A percentile compares a stretch with the other conserved stretches of the same genome.
Conservation (phyloP, 2,797 vertebrate species). For the Sebastes ruberrimus region DNA sequence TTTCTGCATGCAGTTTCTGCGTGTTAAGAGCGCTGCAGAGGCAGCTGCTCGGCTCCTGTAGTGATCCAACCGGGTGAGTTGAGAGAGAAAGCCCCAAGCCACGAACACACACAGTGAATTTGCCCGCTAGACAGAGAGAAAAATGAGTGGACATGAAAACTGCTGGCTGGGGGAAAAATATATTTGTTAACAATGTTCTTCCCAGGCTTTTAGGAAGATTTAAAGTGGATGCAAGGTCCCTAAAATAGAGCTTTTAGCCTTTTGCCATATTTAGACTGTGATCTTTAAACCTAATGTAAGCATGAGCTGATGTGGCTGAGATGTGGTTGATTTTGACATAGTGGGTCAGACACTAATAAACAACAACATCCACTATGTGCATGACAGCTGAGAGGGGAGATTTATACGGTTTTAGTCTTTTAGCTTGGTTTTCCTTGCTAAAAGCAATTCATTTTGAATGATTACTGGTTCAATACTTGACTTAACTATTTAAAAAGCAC, state of each 20-base stretch:
- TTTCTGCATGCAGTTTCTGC: slow-evolving; percentile 30
- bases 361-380: neutral
- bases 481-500: neutral
- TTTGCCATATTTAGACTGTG: slow-evolving; percentile 14
- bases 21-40: slow-evolving; percentile 9
- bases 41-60: slow-evolving; percentile 49
- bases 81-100: slow-evolving; percentile 34
- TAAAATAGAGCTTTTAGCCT: slow-evolving; percentile 32
- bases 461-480: neutral
- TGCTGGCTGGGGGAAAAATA: slow-evolving; percentile 21
- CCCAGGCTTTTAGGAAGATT: slow-evolving; percentile 22
- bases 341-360: neutral
- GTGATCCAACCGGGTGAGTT: slow-evolving; percentile 30
- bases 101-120: slow-evolving; percentile 18
- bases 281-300: slow-evolving; percentile 19
- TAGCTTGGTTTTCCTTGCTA: neutral
- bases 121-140: slow-evolving; percentile 6
- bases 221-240: slow-evolving; percentile 11
- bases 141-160: slow-evolving; percentile 34
- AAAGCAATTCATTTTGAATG: neutral
- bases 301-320: neutral
- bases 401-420: neutral
- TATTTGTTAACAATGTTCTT: slow-evolving; percentile 26
- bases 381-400: neutral
- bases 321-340: neutral